phyloP scores from a whole-genome alignment of 2,888 invertebrate species.

The Philaethria dido region DNA sequence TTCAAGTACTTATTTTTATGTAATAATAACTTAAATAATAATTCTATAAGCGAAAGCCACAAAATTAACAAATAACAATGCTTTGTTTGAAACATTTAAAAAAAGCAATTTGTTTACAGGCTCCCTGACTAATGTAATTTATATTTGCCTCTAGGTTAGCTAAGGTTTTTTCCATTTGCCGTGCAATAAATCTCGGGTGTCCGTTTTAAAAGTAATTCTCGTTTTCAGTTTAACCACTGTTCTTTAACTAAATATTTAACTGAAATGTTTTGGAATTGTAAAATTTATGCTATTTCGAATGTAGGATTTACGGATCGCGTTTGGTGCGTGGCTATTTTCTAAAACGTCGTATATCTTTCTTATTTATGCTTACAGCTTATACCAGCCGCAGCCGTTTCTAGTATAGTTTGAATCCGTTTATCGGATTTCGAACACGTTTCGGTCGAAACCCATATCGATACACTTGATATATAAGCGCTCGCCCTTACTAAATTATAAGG shows the following conservation, averaged over 20 bases:
- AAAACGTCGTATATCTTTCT: slow-evolving; percentile 78
- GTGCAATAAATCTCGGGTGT: slow-evolving; percentile 29
- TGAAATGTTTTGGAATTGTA: slow-evolving; percentile 38
- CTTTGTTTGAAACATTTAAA: slow-evolving; percentile 15
- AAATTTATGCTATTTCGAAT: slow-evolving; percentile 73
- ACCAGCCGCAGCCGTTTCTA: slow-evolving; percentile 71
- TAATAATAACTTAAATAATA: background rate
- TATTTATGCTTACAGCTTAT: slow-evolving; percentile 82
- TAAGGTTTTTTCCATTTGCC: slow-evolving; percentile 31
- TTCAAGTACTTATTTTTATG: too few relatives aligned
- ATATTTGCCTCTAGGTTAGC: slow-evolving; percentile 28
- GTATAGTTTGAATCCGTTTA: slow-evolving; percentile 78
- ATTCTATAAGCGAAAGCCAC: background rate
- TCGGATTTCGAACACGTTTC: slow-evolving; percentile 80
- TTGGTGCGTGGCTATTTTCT: slow-evolving; percentile 79
- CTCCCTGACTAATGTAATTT: slow-evolving; percentile 32
- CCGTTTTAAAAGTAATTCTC: slow-evolving; percentile 31
- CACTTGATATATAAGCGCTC: slow-evolving; percentile 71
- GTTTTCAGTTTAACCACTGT: slow-evolving; percentile 35
- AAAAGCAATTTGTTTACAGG: slow-evolving; percentile 29
- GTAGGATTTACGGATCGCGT: slow-evolving; percentile 69
- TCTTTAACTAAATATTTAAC: slow-evolving; percentile 36
- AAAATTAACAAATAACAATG: slow-evolving; percentile 7
- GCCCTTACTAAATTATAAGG: slow-evolving; percentile 39
- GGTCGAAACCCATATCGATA: slow-evolving; percentile 68